A percentile compares a stretch with the other conserved stretches of the same genome.
Conservation (phyloP, 2,113 vertebrate species). For the Halcyon senegalensis region DNA sequence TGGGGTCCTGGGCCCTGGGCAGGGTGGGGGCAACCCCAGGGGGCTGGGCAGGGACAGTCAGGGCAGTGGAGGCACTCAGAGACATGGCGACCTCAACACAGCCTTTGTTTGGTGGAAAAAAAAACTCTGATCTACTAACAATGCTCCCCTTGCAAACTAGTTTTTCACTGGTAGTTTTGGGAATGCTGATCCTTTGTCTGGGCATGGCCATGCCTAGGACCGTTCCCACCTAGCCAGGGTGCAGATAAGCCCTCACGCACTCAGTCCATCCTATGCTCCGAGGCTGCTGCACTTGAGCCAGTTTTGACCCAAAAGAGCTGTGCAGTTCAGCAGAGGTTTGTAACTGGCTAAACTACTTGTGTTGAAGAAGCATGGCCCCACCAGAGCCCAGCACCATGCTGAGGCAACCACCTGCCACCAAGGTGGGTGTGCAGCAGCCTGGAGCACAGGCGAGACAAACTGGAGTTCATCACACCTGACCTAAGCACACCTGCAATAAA, state of each 20-base stretch:
- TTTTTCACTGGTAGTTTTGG: background rate
- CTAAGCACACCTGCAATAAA: background rate
- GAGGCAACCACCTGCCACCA: accelerated
- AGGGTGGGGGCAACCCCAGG: accelerated
- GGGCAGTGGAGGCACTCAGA: background rate
- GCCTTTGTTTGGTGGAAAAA: background rate
- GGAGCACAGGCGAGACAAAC: background rate
- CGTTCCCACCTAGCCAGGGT: accelerated
- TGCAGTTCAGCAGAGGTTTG: background rate
- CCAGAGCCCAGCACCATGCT: accelerated
- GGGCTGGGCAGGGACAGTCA: no score
- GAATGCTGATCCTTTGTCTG: background rate
- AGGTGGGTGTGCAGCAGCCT: background rate
- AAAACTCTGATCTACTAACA: background rate
- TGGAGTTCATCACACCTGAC: background rate
- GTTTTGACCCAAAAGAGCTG: background rate
- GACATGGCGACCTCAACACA: background rate
- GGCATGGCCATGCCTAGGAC: background rate
- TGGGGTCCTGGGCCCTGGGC: no score
- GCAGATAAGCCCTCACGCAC: background rate
- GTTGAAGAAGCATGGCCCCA: background rate
- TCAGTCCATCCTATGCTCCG: background rate
- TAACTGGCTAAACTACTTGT: accelerated
- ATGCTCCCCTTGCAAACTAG: background rate
- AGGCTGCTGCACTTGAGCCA: background rate